Evolutionary conservation across 2,113 vertebrate genomes (phyloP).

Genomic region (Erpornis zantholeuca): DNA sequence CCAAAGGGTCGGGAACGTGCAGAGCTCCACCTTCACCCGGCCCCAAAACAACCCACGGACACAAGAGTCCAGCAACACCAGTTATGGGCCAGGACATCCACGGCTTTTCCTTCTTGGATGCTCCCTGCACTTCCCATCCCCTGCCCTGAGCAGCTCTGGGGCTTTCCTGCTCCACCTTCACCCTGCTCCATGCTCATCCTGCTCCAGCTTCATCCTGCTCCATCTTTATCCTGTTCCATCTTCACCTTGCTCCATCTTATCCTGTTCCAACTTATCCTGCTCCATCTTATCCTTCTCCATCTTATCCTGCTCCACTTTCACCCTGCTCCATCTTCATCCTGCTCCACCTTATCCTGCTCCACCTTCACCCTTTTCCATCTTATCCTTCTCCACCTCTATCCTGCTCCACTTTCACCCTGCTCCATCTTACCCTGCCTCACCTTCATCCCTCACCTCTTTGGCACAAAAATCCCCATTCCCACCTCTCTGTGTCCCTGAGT

Average conservation of each 20-base stretch:
- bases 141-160: neutral
- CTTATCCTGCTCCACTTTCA: no score
- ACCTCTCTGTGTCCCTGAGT: neutral
- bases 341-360: no score
- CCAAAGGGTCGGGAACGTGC: accelerated
- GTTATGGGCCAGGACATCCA: neutral
- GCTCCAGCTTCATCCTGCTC: accelerated
- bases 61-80: neutral
- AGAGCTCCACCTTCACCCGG: accelerated
- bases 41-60: accelerated
- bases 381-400: neutral
- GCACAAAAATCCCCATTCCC: neutral
- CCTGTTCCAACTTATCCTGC: no score
- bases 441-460: neutral
- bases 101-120: accelerated
- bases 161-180: neutral
- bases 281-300: no score
- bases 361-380: no score
- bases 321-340: neutral
- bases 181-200: neutral
- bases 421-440: neutral
- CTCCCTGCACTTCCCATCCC: neutral
- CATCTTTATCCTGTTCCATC: neutral
- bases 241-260: neutral
- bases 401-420: neutral